A percentile compares a stretch with the other conserved stretches of the same genome.
phyloP scores from a whole-genome alignment of 2,113 vertebrate species.

The Salvelinus sp. region DNA sequence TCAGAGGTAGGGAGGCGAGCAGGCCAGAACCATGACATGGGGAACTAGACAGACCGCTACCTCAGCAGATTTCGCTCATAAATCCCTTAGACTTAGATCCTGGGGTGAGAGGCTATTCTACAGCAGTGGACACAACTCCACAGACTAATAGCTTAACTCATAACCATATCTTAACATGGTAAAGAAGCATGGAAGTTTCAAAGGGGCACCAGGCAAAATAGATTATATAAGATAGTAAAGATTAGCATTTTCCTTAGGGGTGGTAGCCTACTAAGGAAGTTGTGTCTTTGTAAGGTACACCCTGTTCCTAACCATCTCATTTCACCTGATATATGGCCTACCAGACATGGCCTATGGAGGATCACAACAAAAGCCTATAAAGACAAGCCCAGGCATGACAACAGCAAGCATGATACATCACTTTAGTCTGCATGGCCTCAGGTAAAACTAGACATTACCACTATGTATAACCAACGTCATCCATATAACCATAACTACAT shows the following conservation, averaged over 20 bases:
- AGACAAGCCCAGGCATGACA: neutral
- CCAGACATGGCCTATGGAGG: neutral
- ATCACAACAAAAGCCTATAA: neutral
- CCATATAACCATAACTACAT: too few relatives aligned
- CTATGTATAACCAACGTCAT: too few relatives aligned
- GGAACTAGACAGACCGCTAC: neutral
- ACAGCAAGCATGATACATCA: neutral
- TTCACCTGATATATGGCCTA: conserved; percentile 15
- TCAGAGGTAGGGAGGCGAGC: too few relatives aligned
- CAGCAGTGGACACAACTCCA: neutral
- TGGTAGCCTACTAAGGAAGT: too few relatives aligned
- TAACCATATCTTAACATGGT: neutral
- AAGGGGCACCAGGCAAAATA: neutral
- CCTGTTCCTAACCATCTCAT: neutral
- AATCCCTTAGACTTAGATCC: conserved; percentile 3
- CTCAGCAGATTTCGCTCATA: conserved; percentile 36
- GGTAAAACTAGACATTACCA: too few relatives aligned
- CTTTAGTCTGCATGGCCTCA: too few relatives aligned
- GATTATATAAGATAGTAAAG: neutral
- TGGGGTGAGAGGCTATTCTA: neutral
- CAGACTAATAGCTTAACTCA: too few relatives aligned
- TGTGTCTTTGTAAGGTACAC: too few relatives aligned
- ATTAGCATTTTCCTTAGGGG: too few relatives aligned
- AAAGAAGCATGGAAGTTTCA: too few relatives aligned
- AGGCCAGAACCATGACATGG: too few relatives aligned